Percentiles rank a stretch among this genome's conserved stretches.
Conservation (phyloP, 2,888 invertebrate genomes). For the Tryphoninae sp. region DNA sequence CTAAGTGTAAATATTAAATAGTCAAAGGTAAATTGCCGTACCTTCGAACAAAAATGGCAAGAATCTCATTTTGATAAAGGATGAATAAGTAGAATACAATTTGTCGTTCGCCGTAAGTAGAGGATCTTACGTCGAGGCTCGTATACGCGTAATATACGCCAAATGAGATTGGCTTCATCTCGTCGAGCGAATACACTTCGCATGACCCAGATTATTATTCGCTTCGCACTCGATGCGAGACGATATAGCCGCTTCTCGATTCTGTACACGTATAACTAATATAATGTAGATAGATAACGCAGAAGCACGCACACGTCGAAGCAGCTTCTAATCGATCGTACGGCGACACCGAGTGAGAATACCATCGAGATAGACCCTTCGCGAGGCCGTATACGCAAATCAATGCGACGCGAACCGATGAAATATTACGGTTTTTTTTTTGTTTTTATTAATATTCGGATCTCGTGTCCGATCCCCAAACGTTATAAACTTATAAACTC, state of each 20-base stretch:
- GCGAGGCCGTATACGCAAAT: no score
- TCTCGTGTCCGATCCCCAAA: no score
- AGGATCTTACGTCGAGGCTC: not conserved
- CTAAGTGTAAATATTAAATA: no score
- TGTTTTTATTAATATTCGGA: no score
- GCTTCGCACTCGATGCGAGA: not conserved
- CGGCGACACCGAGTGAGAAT: conserved; percentile 6
- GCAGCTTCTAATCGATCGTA: conserved; percentile 48
- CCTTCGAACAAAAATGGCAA: no score
- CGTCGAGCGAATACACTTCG: conserved; percentile 13
- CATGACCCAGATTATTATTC: conserved; percentile 53
- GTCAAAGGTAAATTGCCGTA: no score
- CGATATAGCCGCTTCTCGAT: conserved; percentile 41
- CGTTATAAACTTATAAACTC: no score
- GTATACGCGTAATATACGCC: conserved; percentile 4
- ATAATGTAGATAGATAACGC: conserved; percentile 54
- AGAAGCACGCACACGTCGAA: conserved; percentile 5
- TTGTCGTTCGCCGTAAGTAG: no score
- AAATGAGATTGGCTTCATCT: not conserved
- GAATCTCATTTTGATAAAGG: no score
- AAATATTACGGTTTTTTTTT: no score
- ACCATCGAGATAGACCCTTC: not conserved
- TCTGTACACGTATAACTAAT: conserved; percentile 45
- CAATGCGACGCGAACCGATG: no score
- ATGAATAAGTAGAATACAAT: no score